phyloP scores from a whole-genome alignment of 2,888 invertebrate genomes.

The Apodemia hepburni region DNA sequence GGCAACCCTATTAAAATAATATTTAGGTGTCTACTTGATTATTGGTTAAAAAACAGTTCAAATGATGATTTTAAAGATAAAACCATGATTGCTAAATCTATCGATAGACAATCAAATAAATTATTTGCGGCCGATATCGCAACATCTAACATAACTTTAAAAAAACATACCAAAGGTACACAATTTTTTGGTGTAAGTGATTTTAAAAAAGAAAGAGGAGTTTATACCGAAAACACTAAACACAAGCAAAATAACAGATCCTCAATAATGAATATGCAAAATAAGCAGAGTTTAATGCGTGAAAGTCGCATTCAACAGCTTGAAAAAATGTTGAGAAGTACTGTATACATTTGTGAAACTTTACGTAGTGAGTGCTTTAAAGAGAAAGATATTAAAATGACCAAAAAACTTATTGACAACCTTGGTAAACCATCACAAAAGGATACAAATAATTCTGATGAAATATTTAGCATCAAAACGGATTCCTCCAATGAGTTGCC shows the following conservation, averaged over 20 bases:
- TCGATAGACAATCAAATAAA: conserved; percentile 46
- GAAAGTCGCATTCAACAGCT: conserved; percentile 58
- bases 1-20: conserved; percentile 52
- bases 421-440: conserved; percentile 41
- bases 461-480: conserved; percentile 34
- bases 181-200: conserved; percentile 45
- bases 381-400: conserved; percentile 57
- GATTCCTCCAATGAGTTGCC: conserved; percentile 49
- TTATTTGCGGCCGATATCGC: conserved; percentile 51
- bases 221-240: conserved; percentile 25
- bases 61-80: conserved; percentile 39
- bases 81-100: conserved; percentile 42
- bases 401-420: conserved; percentile 51
- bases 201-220: conserved; percentile 28
- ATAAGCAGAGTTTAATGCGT: conserved; percentile 47
- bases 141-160: conserved; percentile 43
- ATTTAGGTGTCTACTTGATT: conserved; percentile 56
- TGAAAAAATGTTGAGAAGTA: conserved; percentile 58
- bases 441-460: conserved; percentile 28
- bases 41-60: conserved; percentile 54
- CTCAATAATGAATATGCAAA: conserved; percentile 8
- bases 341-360: conserved; percentile 56
- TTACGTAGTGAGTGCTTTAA: conserved; percentile 37
- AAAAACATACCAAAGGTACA: conserved; percentile 44
- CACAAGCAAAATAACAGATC: conserved; percentile 26